These are phyloP conservation scores for Isichthys henryi DNA, from an alignment of 2,113 vertebrate species.

Conservation along the genomic window DNA sequence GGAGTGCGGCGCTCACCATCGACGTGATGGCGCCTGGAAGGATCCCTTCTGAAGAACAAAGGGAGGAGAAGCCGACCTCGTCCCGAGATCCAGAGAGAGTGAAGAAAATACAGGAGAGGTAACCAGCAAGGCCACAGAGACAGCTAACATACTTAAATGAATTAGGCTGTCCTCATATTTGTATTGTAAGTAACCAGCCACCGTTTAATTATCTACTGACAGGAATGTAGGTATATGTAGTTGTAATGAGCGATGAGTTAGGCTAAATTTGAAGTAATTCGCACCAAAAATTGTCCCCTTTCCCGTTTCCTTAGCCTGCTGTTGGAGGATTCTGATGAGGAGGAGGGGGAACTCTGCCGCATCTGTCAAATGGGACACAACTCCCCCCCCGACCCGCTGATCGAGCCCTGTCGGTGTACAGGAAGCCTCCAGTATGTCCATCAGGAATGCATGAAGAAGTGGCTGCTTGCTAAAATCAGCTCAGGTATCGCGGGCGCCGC, in stretches of 20 bases:
- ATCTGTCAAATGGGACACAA: slow-evolving; percentile 93
- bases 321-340: slow-evolving; percentile 89
- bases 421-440: slow-evolving; percentile 94
- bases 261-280: slow-evolving; percentile 72
- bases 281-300: slow-evolving; percentile 47
- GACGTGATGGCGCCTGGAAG: slow-evolving; percentile 68
- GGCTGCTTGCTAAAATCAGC: slow-evolving; percentile 94
- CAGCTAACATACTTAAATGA: slow-evolving; percentile 40
- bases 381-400: slow-evolving; percentile 79
- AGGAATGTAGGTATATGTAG: slow-evolving; percentile 25
- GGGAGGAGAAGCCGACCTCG: slow-evolving; percentile 61
- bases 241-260: neutral
- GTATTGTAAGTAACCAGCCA: slow-evolving; percentile 37
- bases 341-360: slow-evolving; percentile 86
- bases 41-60: slow-evolving; percentile 50
- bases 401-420: slow-evolving; percentile 87
- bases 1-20: slow-evolving; percentile 71
- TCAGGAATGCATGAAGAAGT: slow-evolving; percentile 97
- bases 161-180: slow-evolving; percentile 38
- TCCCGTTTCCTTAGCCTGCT: slow-evolving; percentile 79
- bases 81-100: slow-evolving; percentile 85
- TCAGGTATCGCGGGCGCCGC: slow-evolving; percentile 88
- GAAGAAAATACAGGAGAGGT: slow-evolving; percentile 94
- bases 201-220: slow-evolving; percentile 34
- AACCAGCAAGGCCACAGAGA: slow-evolving; percentile 35